phyloP scores from a whole-genome alignment of 2,113 vertebrate genomes.

The Tetrao urogallus region DNA sequence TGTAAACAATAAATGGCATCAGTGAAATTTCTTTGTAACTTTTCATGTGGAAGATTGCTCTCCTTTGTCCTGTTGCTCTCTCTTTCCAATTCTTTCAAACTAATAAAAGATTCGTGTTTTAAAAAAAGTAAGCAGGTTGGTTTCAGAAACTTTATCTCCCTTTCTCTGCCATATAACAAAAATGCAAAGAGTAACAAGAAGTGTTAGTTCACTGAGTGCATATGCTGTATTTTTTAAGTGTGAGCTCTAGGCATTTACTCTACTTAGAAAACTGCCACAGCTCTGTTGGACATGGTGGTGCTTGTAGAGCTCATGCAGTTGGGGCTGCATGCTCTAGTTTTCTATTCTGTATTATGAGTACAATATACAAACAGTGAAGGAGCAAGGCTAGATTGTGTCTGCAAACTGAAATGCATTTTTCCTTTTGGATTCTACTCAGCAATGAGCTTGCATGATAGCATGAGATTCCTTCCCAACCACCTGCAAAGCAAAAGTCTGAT shows the following conservation, averaged over 20 bases:
- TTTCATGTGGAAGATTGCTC: neutral
- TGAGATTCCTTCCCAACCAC: neutral
- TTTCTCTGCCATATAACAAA: neutral
- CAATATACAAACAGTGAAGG: accelerated
- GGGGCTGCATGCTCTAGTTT: neutral
- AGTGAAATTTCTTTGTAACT: neutral
- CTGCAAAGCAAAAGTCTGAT: conserved; percentile 45
- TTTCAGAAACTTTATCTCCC: neutral
- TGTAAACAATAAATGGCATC: neutral
- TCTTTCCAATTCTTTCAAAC: conserved; percentile 6
- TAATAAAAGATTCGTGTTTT: neutral
- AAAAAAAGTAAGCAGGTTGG: neutral
- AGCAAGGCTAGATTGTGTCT: neutral
- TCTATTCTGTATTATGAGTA: neutral
- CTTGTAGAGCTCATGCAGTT: neutral
- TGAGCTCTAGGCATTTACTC: neutral
- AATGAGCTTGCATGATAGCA: neutral
- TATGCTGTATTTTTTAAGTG: accelerated
- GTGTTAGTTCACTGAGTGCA: neutral
- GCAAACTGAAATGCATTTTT: neutral
- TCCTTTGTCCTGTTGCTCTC: neutral
- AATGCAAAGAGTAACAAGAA: neutral
- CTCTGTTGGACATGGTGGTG: neutral
- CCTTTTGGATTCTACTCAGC: neutral
- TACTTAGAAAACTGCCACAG: conserved; percentile 3